Conservation (phyloP, 2,888 invertebrate species). For the Limnephilus lunatus region DNA sequence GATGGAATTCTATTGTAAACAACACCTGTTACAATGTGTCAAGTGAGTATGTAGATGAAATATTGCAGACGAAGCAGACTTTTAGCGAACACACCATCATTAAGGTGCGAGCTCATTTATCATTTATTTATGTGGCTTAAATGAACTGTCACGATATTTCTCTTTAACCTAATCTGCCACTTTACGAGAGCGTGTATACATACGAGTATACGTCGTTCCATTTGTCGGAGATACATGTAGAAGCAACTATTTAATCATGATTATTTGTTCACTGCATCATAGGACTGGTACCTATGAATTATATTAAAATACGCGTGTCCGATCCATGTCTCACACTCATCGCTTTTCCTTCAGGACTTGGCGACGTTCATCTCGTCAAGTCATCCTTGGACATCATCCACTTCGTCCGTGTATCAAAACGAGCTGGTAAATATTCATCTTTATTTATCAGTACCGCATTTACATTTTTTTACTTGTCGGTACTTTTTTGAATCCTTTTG, state of each 20-base stretch:
- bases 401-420: constrained; percentile 62
- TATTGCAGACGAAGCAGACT: constrained; percentile 23
- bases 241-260: neutral
- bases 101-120: constrained; percentile 27
- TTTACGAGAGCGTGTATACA: neutral
- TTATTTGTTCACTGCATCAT: constrained; percentile 3
- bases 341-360: constrained; percentile 65
- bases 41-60: constrained; percentile 39
- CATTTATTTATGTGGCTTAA: constrained; percentile 31
- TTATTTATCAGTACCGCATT: constrained; percentile 51
- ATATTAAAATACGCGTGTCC: constrained; percentile 25
- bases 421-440: constrained; percentile 65
- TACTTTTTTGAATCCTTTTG: constrained; percentile 44
- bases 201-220: neutral
- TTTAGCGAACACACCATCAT: constrained; percentile 20
- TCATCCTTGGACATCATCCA: constrained; percentile 63
- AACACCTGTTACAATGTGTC: constrained; percentile 35
- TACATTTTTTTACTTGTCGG: constrained; percentile 29
- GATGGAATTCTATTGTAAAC: constrained; percentile 3
- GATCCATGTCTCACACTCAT: constrained; percentile 60
- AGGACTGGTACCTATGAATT: neutral
- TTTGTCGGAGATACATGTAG: neutral
- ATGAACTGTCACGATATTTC: constrained; percentile 44
- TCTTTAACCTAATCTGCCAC: constrained; percentile 17
- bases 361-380: constrained; percentile 64